These are phyloP conservation scores for Callospermophilus lateralis DNA, from an alignment of 2,113 vertebrate genomes.

Conservation along the genomic window DNA sequence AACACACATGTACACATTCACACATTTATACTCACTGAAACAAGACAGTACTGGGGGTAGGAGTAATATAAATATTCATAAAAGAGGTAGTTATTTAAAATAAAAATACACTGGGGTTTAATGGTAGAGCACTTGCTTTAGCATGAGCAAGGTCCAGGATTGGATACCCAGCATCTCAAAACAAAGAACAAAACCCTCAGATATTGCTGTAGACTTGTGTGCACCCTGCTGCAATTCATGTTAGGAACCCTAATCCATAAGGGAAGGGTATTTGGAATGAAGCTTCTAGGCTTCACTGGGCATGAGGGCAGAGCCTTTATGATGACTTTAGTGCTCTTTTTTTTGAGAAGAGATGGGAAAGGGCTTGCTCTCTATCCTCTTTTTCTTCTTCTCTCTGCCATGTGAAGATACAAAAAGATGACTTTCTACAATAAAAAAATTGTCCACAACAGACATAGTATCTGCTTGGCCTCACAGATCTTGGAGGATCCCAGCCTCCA, in stretches of 20 bases:
- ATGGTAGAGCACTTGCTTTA: background rate
- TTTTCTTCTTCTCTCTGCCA: background rate
- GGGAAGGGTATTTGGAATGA: background rate
- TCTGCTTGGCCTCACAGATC: background rate
- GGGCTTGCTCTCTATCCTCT: background rate
- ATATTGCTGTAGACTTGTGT: background rate
- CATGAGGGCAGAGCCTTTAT: background rate
- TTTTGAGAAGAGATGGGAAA: background rate
- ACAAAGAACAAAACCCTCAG: background rate
- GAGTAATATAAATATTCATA: background rate
- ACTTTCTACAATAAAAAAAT: background rate
- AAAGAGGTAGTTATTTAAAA: background rate
- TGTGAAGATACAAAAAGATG: background rate
- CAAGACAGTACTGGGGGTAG: background rate
- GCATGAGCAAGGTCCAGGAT: background rate
- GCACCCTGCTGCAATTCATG: background rate
- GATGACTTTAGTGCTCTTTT: too few relatives aligned
- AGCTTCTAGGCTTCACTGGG: background rate
- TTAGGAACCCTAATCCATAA: background rate
- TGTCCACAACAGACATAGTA: background rate
- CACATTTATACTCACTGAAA: background rate
- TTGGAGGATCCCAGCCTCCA: background rate
- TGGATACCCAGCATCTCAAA: background rate
- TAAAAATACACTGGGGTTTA: background rate
- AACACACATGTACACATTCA: background rate